Conservation (phyloP, 2,113 vertebrate species). For the Riparia riparia region DNA sequence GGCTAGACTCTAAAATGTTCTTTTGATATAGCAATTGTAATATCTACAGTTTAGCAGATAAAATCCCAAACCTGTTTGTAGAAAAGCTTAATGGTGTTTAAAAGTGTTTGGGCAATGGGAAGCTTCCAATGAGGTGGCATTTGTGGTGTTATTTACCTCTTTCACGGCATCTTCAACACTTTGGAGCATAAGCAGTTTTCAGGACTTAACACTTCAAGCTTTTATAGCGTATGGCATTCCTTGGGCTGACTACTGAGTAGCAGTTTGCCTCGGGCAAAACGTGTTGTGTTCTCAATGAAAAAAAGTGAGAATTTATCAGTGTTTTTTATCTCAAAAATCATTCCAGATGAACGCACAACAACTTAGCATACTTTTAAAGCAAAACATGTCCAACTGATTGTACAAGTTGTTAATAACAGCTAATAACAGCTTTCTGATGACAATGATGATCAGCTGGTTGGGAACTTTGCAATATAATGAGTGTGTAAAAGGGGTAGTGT, state of each 20-base stretch:
- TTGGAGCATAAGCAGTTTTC: neutral
- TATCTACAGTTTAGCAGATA: neutral
- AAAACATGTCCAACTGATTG: neutral
- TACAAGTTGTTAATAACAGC: neutral
- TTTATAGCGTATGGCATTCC: neutral
- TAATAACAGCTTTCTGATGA: neutral
- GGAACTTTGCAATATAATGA: neutral
- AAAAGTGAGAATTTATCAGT: neutral
- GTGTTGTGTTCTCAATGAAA: neutral
- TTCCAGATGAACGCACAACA: neutral
- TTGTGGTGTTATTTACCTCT: neutral
- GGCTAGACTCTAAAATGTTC: neutral
- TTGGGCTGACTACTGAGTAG: neutral
- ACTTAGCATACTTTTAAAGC: neutral
- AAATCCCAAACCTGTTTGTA: neutral
- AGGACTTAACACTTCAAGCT: neutral
- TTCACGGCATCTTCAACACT: neutral
- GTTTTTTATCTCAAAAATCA: neutral
- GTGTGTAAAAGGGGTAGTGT: neutral
- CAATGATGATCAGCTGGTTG: neutral
- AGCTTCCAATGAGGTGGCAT: fast-evolving
- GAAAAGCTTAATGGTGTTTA: neutral
- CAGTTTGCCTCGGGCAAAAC: neutral
- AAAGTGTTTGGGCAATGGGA: neutral
- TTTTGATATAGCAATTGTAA: neutral